Evolutionary conservation across 2,113 vertebrate genomes (phyloP).

Genomic region (Corydoras maculifer): DNA sequence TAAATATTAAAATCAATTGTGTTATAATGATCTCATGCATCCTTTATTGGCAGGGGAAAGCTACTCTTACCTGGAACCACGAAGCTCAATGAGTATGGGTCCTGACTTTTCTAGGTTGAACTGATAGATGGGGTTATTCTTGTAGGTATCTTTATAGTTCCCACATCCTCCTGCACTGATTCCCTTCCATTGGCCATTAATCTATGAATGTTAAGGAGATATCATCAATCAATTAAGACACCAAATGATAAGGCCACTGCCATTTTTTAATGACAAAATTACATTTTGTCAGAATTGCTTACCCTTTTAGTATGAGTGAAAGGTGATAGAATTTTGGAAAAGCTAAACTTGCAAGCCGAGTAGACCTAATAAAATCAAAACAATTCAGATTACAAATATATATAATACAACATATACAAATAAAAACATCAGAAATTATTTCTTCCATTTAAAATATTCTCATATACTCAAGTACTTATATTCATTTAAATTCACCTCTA

Average conservation of each 20-base stretch:
- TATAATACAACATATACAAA: no score
- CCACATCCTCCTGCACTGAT: conserved; percentile 87
- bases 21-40: no score
- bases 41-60: no score
- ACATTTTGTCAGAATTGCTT: conserved; percentile 30
- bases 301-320: conserved; percentile 89
- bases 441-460: no score
- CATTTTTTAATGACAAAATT: no score
- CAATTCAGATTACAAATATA: background rate
- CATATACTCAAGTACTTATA: no score
- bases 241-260: no score
- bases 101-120: conserved; percentile 84
- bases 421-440: no score
- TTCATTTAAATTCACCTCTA: no score
- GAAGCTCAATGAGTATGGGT: conserved; percentile 84
- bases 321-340: conserved; percentile 91
- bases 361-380: conserved; percentile 72
- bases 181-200: conserved; percentile 95
- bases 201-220: conserved; percentile 53
- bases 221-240: no score
- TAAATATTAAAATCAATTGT: no score
- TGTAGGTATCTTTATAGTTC: conserved; percentile 91
- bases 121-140: conserved; percentile 91
- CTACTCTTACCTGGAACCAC: conserved; percentile 81
- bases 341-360: conserved; percentile 87